phyloP scores from a whole-genome alignment of 1,140 invertebrate genomes.

The Drosophila erecta region DNA sequence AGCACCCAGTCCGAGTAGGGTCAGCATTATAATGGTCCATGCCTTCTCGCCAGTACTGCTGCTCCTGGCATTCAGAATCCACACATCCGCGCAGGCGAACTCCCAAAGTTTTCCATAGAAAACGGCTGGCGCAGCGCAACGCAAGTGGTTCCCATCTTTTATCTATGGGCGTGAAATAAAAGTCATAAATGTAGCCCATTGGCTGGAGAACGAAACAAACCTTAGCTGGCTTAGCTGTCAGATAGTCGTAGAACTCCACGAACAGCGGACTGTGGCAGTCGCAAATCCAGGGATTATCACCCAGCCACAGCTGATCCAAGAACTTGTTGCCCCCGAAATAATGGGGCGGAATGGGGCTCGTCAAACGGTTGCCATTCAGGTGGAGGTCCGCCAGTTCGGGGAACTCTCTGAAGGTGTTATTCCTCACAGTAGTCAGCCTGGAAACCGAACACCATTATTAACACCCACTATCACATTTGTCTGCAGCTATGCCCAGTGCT shows the following conservation, averaged over 20 bases:
- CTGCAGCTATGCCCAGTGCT: background rate
- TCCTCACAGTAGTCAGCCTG: slow-evolving; percentile 68
- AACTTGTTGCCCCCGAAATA: slow-evolving; percentile 87
- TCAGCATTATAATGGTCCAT: slow-evolving; percentile 87
- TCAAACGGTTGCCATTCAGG: slow-evolving; percentile 88
- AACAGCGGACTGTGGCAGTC: slow-evolving; percentile 87
- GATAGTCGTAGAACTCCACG: slow-evolving; percentile 86
- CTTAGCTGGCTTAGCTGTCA: slow-evolving; percentile 87
- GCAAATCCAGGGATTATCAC: slow-evolving; percentile 91
- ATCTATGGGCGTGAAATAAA: slow-evolving; percentile 26
- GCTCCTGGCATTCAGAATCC: slow-evolving; percentile 85
- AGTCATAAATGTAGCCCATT: background rate
- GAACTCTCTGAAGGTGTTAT: slow-evolving; percentile 86
- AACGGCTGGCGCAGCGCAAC: slow-evolving; percentile 87
- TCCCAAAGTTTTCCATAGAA: slow-evolving; percentile 88
- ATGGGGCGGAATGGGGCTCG: slow-evolving; percentile 86
- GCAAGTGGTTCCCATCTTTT: slow-evolving; percentile 75
- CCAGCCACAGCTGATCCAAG: slow-evolving; percentile 86
- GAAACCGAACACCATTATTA: background rate
- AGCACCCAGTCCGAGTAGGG: slow-evolving; percentile 65
- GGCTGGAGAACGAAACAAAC: slow-evolving; percentile 49
- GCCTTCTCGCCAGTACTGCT: slow-evolving; percentile 85
- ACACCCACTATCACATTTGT: background rate
- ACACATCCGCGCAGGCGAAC: slow-evolving; percentile 87
- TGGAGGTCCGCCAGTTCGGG: slow-evolving; percentile 86